Percentiles rank a stretch among this genome's conserved stretches.
Evolutionary conservation across 1,140 invertebrate species (phyloP).

Genomic region (Aporrectodea caliginosa): DNA sequence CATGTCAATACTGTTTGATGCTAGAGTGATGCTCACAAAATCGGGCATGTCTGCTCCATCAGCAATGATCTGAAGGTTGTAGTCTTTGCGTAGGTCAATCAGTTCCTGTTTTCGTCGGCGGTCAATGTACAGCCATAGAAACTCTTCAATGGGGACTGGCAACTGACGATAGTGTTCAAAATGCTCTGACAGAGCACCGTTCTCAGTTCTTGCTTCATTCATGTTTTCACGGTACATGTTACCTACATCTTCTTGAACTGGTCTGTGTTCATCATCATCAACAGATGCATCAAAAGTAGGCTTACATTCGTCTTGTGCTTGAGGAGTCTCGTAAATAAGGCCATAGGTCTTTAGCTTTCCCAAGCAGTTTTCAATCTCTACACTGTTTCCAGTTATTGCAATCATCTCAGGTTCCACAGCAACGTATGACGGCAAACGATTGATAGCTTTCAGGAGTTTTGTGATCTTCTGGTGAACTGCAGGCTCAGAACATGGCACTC

Average conservation of each 20-base stretch:
- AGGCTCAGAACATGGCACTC: neutral
- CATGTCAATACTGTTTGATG: neutral
- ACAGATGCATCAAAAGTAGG: neutral
- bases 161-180: neutral
- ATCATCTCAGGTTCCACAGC: neutral
- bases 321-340: neutral
- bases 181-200: neutral
- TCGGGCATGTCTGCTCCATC: neutral
- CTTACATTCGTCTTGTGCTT: neutral
- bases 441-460: neutral
- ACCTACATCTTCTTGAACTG: too few species aligned
- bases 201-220: too few species aligned
- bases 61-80: neutral
- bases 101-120: neutral
- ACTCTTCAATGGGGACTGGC: neutral
- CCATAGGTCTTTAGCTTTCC: neutral
- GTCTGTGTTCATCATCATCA: too few species aligned
- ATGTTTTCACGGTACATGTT: too few species aligned
- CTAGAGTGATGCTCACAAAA: neutral
- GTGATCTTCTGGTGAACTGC: neutral
- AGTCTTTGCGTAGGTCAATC: neutral
- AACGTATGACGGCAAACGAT: neutral
- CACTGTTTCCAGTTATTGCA: neutral
- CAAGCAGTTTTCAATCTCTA: neutral
- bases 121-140: neutral